phyloP scores from a whole-genome alignment of 2,797 vertebrate species.

The Acanthiza pusilla region DNA sequence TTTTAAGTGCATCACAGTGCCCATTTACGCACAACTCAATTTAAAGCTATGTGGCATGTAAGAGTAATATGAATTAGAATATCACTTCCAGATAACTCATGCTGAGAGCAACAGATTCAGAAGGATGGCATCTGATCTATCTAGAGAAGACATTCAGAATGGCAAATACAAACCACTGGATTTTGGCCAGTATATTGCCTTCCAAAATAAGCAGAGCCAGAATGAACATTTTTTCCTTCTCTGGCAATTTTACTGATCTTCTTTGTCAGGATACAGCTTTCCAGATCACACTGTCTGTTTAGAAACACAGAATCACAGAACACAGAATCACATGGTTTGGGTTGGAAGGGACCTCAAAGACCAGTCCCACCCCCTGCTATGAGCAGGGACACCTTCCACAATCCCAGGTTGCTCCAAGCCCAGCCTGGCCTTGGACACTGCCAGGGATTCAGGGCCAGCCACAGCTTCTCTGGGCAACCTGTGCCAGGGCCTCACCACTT shows the following conservation, averaged over 20 bases:
- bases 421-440: too few species aligned
- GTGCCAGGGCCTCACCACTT: background rate
- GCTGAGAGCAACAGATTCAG: background rate
- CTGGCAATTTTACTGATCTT: background rate
- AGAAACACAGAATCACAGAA: background rate
- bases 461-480: background rate
- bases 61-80: background rate
- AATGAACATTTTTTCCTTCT: background rate
- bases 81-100: background rate
- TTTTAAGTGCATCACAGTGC: background rate
- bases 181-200: background rate
- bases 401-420: too few species aligned
- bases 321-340: too few species aligned
- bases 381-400: too few species aligned
- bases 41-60: background rate
- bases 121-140: background rate
- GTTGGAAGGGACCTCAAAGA: background rate
- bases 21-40: background rate
- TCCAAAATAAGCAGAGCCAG: background rate
- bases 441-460: too few species aligned
- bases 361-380: too few species aligned
- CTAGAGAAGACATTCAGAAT: background rate
- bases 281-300: background rate
- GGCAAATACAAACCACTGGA: background rate
- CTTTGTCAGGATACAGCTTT: background rate